Evolutionary conservation across 2,113 vertebrate species (phyloP).

Genomic region (Esox niger): DNA sequence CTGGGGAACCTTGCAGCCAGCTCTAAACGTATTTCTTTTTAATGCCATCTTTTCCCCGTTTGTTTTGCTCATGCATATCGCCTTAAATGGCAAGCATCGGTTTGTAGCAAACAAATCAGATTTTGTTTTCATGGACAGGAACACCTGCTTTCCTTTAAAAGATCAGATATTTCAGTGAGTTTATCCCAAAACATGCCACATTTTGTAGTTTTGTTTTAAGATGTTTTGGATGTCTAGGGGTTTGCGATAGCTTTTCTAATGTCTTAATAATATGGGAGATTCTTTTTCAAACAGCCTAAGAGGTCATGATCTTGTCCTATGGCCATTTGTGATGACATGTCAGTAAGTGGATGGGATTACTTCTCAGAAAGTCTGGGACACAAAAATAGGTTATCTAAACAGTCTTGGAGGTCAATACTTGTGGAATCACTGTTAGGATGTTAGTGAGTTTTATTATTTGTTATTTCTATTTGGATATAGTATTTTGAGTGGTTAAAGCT

Average conservation of each 20-base stretch:
- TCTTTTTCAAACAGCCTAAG: conserved; percentile 20
- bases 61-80: conserved; percentile 30
- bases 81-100: conserved; percentile 68
- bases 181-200: not conserved
- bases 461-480: no score
- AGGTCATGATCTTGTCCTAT: conserved; percentile 40
- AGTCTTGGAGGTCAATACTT: conserved; percentile 23
- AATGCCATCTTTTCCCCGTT: conserved; percentile 30
- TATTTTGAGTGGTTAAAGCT: no score
- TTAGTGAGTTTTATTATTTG: not conserved
- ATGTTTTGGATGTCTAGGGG: not conserved
- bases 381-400: conserved; percentile 19
- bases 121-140: conserved; percentile 8
- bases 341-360: conserved; percentile 62
- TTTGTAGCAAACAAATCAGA: conserved; percentile 7
- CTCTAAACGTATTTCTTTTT: conserved; percentile 31
- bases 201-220: not conserved
- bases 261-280: conserved; percentile 27
- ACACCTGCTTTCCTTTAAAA: conserved; percentile 12
- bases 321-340: conserved; percentile 44
- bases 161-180: conserved; percentile 16
- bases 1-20: conserved; percentile 31
- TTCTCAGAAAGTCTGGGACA: conserved; percentile 19
- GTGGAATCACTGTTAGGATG: not conserved
- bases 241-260: conserved; percentile 18